Evolutionary conservation across 2,888 invertebrate genomes (phyloP), one percentile per base, ranked within the genome.

Genomic region (Eretmocerus hayati): DNA sequence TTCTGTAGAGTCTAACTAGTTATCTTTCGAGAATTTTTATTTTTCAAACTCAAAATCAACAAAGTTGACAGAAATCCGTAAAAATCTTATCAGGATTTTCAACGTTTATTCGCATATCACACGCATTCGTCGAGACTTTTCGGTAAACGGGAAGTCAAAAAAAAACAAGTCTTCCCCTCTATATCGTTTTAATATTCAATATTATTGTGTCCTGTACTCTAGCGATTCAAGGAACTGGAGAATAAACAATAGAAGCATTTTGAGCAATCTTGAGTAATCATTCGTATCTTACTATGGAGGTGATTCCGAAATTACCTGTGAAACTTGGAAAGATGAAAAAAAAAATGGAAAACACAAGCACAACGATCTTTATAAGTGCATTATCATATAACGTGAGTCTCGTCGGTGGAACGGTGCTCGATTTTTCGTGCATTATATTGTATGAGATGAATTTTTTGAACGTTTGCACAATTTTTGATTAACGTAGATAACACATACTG

Each of bases 341-440:
- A 46, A 30, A 30, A 50, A 40, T n/a, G 40, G 32, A 32, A 39
- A 48, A 46, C 36, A 16, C 30, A 47, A 52, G n/a, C 52, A 52
- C 53, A 55, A 58, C 52, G 54, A 56, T 54, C 51, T 54, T 52
- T 44, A 44, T 36, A 49, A 54, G 53, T 54, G 52, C 52, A 53
- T 53, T 53, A 43, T 46, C 11, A 22, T 42, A 16, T 9, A 9
- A 26, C 26, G 11, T 11, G 26, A 11, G 26, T 26, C 11, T 26
- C 26, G 38, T 26, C 43, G 40, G 43, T 23, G 37, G 46, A 41
- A 46, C 40, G 46, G 42, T 40, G 46, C 46, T 52, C 39, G 48
- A 32, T 22, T 26, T 43, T 18, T 26, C 33, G 9, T 39, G 31
- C 8, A 11, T 23, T 41, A 46, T 15, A 33, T 16, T 48, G 22